Base-by-base conservation (phyloP, 1,140 invertebrate genomes). In the Zeugodacus cucurbitae region DNA sequence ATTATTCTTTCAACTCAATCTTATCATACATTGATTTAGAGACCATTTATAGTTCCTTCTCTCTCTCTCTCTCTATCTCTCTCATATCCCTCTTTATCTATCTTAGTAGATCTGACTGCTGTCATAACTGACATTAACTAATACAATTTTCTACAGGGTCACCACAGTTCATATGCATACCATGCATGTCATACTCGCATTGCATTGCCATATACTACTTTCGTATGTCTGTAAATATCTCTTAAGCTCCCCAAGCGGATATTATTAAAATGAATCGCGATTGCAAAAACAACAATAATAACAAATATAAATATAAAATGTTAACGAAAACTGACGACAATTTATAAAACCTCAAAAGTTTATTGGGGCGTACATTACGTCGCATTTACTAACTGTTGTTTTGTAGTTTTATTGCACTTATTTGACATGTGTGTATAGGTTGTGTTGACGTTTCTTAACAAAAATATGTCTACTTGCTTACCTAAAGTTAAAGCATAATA, bases 231-330 rank as follows among this genome's bases (percentile, higher is more conserved):
- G 37, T n/a, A 78, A 22, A 34, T 70, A 34, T 78, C 22, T 78
- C 34, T 37, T 64, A 59, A 87, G 58, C 59, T 87, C 62, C 59
- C 59, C 87, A 87, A 87, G 17, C 87, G 87, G 87, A 87, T 87
- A 70, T 87, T 87, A 87, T 87, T 87, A 87, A 87, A 67, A 87
- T 87, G 87, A 87, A 64, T 64, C 17, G 54, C 87, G 87, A 22
- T 3, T 26, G 20, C 58, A 29, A 54, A 17, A 82, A 44, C 74
- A 82, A 82, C 74, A 82, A 54, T 48, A 82, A 44, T 22, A 48
- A 54, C 74, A 82, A 26, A 82, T 48, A 54, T 82, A 78, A 34
- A 34, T 67, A 74, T 62, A 70, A 32, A 82, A 48, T 82, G 20
- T 82, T 82, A 41, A 37, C 41, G 41, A 82, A 82, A 82, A 82